Base-by-base conservation (phyloP, 2,113 vertebrate genomes). In the Cairina moschata region DNA sequence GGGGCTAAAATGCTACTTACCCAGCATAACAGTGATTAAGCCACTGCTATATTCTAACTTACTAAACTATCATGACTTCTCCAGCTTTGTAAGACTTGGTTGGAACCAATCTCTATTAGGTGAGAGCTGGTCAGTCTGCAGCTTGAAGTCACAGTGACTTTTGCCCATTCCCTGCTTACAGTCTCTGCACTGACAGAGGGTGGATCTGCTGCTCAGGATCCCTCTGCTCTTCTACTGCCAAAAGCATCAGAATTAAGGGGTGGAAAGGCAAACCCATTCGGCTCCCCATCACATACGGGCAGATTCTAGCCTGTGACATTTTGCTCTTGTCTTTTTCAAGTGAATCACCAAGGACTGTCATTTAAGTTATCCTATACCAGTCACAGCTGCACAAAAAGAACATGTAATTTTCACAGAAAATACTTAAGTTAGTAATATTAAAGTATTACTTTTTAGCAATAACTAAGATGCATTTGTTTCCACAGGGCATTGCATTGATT, bases 61-160 rank as follows among this genome's bases (percentile, higher is more conserved):
- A 92, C 77, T 85, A 78, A 92, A 90, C 23, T 65, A 7, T 55
- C 32, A 44, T 88, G 91, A 92, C 66, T 80, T 80, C 82, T 87
- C 58, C 63, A 77, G 73, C 68, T 87, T 81, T 81, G 77, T 77
- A 82, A 82, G 63, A 48, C 44, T 60, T 63, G 34, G 23, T 36
- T 38, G 26, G 60, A 63, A 63, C 34, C 16, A 26, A 38, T 16
- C 38, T 26, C 23, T 38, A 10, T 17, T 26, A 63, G 60, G 60
- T 17, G 36, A 52, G 60, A 38, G 25, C 22, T 38, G 60, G 34
- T 38, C 25, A 63, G 12, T 50, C 48, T 50, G 48, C 22, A 50
- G 48, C 48, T 13, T 50, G 48, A 50, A 50, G 22, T 50, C 48
- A 50, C 48, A 50, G 26, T 15, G 12, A 25, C 32, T 69, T 23